Conservation (phyloP, 2,888 invertebrate species). For the Dryobota labecula region DNA sequence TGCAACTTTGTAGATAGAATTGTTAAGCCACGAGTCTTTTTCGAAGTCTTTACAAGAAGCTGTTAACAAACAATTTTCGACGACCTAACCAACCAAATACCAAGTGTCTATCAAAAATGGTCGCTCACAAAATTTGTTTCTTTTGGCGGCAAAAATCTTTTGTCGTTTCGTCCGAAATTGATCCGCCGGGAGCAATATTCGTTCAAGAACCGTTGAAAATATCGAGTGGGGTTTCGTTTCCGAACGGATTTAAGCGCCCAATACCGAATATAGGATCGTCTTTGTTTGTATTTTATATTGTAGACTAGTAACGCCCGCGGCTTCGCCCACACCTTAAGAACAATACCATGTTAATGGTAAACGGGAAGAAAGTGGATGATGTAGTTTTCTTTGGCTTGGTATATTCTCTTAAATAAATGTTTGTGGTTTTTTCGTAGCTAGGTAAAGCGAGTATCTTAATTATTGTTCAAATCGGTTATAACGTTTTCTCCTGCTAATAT, state of each 20-base stretch:
- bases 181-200: slow-evolving; percentile 79
- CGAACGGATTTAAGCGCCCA: slow-evolving; percentile 69
- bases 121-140: slow-evolving; percentile 67
- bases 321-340: slow-evolving; percentile 8
- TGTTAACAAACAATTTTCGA: slow-evolving; percentile 10
- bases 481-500: too few relatives aligned
- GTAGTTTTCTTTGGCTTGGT: not conserved
- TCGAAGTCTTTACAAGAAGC: not conserved
- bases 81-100: slow-evolving; percentile 8
- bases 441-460: too few relatives aligned
- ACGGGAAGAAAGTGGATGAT: not conserved
- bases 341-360: not conserved
- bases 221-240: slow-evolving; percentile 75
- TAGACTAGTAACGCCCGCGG: slow-evolving; percentile 21
- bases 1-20: not conserved
- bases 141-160: slow-evolving; percentile 74
- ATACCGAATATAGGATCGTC: slow-evolving; percentile 43
- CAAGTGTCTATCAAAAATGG: slow-evolving; percentile 61
- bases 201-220: slow-evolving; percentile 80
- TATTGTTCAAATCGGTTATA: too few relatives aligned
- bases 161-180: slow-evolving; percentile 71
- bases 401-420: not conserved
- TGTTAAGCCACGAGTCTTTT: not conserved
- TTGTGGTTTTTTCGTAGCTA: not conserved
- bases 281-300: slow-evolving; percentile 61